Base-by-base conservation (phyloP, 2,888 invertebrate species). In the Salticus scenicus region DNA sequence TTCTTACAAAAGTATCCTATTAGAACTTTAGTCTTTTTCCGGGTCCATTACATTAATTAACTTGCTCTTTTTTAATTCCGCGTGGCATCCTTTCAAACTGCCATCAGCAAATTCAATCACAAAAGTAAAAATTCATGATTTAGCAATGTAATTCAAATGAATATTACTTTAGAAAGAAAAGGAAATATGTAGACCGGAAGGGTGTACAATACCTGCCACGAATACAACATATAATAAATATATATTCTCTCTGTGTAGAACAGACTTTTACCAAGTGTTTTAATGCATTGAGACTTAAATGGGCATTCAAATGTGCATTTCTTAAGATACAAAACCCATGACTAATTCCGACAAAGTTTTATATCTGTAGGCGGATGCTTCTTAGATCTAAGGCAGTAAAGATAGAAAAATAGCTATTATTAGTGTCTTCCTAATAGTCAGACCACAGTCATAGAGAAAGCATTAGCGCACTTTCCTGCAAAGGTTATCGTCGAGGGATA, bases 381-480 rank as follows among this genome's bases (percentile, higher is more conserved):
- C 42, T 17, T 47, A 47, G 42, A 17, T 24, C 57, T 24, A 5
- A 24, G 66, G 79, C 67, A 42, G 73, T 80, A 71, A 73, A 72
- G 82, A 76, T 76, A 76, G 82, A 71, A 76, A 82, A 57, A 82
- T 71, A 64, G 71, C 81, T 74, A 81, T 81, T 75, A 81, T 81
- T 81, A 81, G 74, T 70, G 47, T 81, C 63, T 14, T 17, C 75
- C 33, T 81, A 81, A 81, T 81, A 74, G 74, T 63, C 64, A 64
- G 82, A 82, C 82, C 82, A 82, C 82, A 82, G 76, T 47, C 76
- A 82, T 76, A 24, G 82, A 42, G 42, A 82, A 42, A 51, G 71
- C 82, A 82, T 82, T 82, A 82, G 71, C 63, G 47, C 51, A 17
- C 47, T 74, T 47, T 24, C 20, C 24, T 30, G 20, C 47, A 14